These are phyloP conservation scores for Clarias laeviceps DNA, from an alignment of 2,797 vertebrate species.

Conservation along the genomic window DNA sequence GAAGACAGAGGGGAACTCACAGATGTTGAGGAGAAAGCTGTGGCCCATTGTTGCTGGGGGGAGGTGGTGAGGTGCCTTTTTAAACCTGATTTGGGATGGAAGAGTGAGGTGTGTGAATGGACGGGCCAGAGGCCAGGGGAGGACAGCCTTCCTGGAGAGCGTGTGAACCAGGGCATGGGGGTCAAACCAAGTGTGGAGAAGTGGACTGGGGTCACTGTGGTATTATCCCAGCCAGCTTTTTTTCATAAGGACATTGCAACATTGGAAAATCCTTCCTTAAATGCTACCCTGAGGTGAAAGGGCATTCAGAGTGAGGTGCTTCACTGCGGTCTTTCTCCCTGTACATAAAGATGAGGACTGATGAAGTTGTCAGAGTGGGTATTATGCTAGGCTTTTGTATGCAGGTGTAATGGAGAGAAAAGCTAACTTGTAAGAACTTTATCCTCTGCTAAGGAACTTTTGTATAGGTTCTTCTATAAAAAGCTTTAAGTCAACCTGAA, in stretches of 20 bases:
- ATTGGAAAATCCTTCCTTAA: slow-evolving; percentile 59
- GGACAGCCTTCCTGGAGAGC: slow-evolving; percentile 65
- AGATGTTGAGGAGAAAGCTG: slow-evolving; percentile 72
- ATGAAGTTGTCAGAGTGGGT: slow-evolving; percentile 72
- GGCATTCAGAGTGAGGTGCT: slow-evolving; percentile 58
- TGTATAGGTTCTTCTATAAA: slow-evolving; percentile 35
- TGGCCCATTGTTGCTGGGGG: slow-evolving; percentile 67
- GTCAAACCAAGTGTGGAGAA: slow-evolving; percentile 59
- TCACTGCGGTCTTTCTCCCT: slow-evolving; percentile 61
- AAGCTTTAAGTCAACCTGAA: slow-evolving; percentile 44
- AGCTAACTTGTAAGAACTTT: slow-evolving; percentile 50
- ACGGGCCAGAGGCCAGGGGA: slow-evolving; percentile 51
- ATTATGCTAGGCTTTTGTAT: slow-evolving; percentile 54
- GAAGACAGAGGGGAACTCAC: slow-evolving; percentile 76
- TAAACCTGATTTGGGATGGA: slow-evolving; percentile 61
- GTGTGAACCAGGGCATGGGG: slow-evolving; percentile 68
- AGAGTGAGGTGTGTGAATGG: slow-evolving; percentile 52
- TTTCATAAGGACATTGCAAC: slow-evolving; percentile 62
- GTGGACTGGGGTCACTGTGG: slow-evolving; percentile 51
- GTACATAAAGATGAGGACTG: slow-evolving; percentile 46
- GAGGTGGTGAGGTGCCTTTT: slow-evolving; percentile 63
- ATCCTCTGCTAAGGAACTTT: slow-evolving; percentile 50
- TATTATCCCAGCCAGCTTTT: slow-evolving; percentile 58
- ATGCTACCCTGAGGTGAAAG: slow-evolving; percentile 66
- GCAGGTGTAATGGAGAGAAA: slow-evolving; percentile 49